Conservation (phyloP, 2,888 invertebrate genomes). For the Hydropsyche betteni region DNA sequence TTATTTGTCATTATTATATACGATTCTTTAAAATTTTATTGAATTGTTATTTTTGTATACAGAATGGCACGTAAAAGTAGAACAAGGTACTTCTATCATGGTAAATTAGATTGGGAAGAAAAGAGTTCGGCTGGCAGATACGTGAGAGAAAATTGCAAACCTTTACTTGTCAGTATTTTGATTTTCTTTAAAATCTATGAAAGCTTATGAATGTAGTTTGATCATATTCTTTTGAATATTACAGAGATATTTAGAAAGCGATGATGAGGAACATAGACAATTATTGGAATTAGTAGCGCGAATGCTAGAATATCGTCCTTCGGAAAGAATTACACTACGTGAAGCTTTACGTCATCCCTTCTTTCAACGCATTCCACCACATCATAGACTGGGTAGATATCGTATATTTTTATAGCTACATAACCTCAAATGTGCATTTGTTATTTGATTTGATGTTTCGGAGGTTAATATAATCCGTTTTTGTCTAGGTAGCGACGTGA, state of each 20-base stretch:
- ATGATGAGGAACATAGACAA: conserved; percentile 89
- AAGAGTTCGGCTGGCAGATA: conserved; percentile 96
- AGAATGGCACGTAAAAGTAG: conserved; percentile 91
- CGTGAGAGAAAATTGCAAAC: conserved; percentile 98
- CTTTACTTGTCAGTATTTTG: conserved; percentile 77
- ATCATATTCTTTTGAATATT: conserved; percentile 49
- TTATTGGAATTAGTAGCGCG: conserved; percentile 93
- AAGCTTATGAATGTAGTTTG: no score
- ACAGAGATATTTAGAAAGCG: conserved; percentile 88
- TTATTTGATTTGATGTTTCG: background rate
- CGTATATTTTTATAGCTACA: background rate
- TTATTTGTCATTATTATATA: conserved; percentile 42
- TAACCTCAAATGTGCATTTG: no score
- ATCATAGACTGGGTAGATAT: conserved; percentile 72
- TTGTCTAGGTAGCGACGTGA: conserved; percentile 40
- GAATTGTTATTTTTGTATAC: conserved; percentile 54
- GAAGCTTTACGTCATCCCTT: conserved; percentile 94
- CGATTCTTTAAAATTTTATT: conserved; percentile 12
- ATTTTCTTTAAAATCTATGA: no score
- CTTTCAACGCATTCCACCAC: conserved; percentile 80
- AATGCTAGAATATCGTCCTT: conserved; percentile 98
- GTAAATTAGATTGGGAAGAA: conserved; percentile 97
- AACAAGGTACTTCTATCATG: conserved; percentile 98
- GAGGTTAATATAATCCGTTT: conserved; percentile 1
- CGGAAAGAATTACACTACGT: conserved; percentile 84